Percentiles rank a stretch among this genome's conserved stretches.
phyloP scores from a whole-genome alignment of 2,888 invertebrate species.

The Melipona beecheii region DNA sequence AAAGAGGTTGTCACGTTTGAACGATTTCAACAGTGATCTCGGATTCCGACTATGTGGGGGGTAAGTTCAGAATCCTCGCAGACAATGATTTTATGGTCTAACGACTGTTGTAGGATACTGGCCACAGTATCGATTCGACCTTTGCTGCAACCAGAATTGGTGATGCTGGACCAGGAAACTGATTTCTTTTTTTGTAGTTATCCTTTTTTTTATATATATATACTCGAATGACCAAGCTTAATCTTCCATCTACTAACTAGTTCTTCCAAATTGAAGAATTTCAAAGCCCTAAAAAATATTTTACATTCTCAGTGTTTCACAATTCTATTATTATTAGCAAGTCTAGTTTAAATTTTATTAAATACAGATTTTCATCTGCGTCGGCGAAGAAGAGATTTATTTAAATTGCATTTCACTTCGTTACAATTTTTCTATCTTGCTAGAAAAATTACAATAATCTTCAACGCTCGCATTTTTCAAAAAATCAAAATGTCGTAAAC shows the following conservation, averaged over 20 bases:
- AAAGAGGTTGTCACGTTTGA: conserved; percentile 71
- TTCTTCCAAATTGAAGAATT: neutral
- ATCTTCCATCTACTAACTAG: neutral
- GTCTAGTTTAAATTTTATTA: neutral
- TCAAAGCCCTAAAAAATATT: neutral
- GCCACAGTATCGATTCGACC: conserved; percentile 53
- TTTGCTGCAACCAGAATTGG: conserved; percentile 44
- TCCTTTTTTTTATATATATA: too few species aligned
- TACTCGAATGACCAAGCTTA: neutral
- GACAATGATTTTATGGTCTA: conserved; percentile 81
- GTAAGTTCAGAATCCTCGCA: conserved; percentile 76
- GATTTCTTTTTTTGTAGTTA: neutral
- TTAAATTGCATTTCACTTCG: neutral
- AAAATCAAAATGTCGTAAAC: neutral
- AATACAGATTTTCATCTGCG: neutral
- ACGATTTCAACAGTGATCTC: conserved; percentile 68
- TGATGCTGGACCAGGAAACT: conserved; percentile 17
- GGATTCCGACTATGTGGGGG: conserved; percentile 44
- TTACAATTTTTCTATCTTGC: too few species aligned
- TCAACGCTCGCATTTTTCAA: neutral
- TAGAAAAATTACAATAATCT: neutral
- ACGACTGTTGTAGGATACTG: conserved; percentile 51
- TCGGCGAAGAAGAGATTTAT: neutral
- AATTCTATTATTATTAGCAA: too few species aligned
- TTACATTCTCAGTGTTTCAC: neutral